Conservation (phyloP, 2,888 invertebrate genomes). For the Scelioninae gen. 1 region DNA sequence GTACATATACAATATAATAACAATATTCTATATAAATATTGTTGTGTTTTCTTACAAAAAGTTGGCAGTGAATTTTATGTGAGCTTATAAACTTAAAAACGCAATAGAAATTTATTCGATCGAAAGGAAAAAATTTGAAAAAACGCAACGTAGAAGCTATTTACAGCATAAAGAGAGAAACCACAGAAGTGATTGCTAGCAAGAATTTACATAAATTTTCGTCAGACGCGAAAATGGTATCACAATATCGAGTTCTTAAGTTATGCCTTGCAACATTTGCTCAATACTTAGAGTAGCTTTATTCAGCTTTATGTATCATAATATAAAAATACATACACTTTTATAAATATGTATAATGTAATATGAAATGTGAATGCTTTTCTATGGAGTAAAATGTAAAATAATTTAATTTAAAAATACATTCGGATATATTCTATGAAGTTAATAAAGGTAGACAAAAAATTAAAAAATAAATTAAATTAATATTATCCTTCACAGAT, state of each 20-base stretch:
- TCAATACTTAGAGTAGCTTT: slow-evolving; percentile 41
- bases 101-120: slow-evolving; percentile 17
- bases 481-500: neutral
- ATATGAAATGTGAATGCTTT: slow-evolving; percentile 14
- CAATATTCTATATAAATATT: slow-evolving; percentile 8
- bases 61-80: slow-evolving; percentile 8
- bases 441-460: neutral
- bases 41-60: neutral
- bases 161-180: slow-evolving; percentile 33
- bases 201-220: slow-evolving; percentile 62
- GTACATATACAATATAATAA: neutral
- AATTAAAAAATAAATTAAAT: too few species aligned
- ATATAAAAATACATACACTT: slow-evolving; percentile 46
- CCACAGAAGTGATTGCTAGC: slow-evolving; percentile 37
- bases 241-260: slow-evolving; percentile 64
- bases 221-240: slow-evolving; percentile 59
- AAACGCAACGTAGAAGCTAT: slow-evolving; percentile 16
- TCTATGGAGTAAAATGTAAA: slow-evolving; percentile 23
- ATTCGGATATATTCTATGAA: slow-evolving; percentile 31
- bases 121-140: slow-evolving; percentile 8
- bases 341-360: slow-evolving; percentile 35
- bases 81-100: slow-evolving; percentile 4
- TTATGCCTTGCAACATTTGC: slow-evolving; percentile 59
- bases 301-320: slow-evolving; percentile 19
- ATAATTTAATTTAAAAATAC: slow-evolving; percentile 35